Evolutionary conservation across 2,113 vertebrate species (phyloP), one percentile per base, ranked within the genome.

Genomic region (Pelvicachromis taeniatus): DNA sequence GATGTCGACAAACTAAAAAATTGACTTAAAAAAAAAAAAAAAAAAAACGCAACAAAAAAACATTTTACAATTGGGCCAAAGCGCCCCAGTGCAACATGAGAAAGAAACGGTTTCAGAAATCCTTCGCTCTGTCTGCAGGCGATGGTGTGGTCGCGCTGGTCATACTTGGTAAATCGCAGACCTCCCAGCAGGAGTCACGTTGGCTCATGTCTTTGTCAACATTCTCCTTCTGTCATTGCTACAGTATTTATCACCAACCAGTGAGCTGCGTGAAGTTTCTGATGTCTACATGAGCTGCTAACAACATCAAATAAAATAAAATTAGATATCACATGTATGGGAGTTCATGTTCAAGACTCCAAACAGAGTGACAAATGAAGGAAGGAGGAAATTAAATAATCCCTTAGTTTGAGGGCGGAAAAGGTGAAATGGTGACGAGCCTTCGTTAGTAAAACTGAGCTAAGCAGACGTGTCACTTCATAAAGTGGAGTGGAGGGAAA

Each of bases 31-130:
- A 88, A 16, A 52, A 89, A 87, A 88, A 75, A 77, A 90, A 4
- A 21, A 50, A 93, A 90, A 89, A 68, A 55, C 80, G 82, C 61
- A 56, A 83, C 80, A 93, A 77, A 88, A 84, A 33, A 80, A 7
- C 9, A n/a, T 92, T 92, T 88, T 91, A 95, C 90, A 94, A 83
- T 85, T 91, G 95, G 95, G 95, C 95, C 75, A 59, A 88, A 91
- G 81, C 14, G 94, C 95, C 95, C 94, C 95, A 96, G 95, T 96
- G 95, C 95, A 96, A 96, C 94, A 92, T 87, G 86, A 90, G 90
- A 94, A 94, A 93, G 81, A 93, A 93, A 92, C 87, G 56, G 70
- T 87, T 93, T 88, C 87, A 92, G 85, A 90, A 91, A 82, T 85
- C 85, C 84, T 68, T 93, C 17, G 75, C 84, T 81, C 55, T 35